Evolutionary conservation across 2,797 vertebrate genomes (phyloP), one percentile per base, ranked within the genome.

Genomic region (Chloroceryle inda): DNA sequence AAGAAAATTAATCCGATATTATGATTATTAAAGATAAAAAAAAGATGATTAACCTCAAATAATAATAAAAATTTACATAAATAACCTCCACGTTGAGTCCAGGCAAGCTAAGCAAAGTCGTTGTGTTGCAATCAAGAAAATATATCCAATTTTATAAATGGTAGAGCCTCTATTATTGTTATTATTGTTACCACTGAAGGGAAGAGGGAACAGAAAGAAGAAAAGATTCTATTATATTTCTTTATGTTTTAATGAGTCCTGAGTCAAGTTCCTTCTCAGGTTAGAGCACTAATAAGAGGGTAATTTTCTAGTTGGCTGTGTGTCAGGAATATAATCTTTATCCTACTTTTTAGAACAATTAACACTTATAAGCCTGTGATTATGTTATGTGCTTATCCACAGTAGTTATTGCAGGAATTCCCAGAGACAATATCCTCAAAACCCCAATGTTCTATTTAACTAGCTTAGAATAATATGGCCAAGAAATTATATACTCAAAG

Each of bases 311-410:
- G 45, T 9, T 90, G 83, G 67, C 64, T 90, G 22, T 11, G 3
- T 81, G 44, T 92, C 74, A 92, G 63, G 44, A 72, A 17, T 47
- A 78, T 72, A 77, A 78, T 16, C 56, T 64, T 75, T 73, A 88
- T 74, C 31, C 31, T 73, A 19, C 22, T 50, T 91, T 88, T 91
- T 56, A 68, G 50, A 79, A 55, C 45, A 94, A 91, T 84, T 95
- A 92, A 42, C 63, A 42, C 27, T 73, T 63, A 44, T 6, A 85
- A 78, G 83, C 37, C 24, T 69, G 53, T 72, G 71, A 88, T 85
- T 78, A 88, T 56, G 9, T 27, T 59, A 20, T 40, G 20, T 49
- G 45, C 22, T 91, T 24, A 86, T 67, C 68, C 45, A 45, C 44
- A 59, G 26, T 47, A 92, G 80, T 66, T 69, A 38, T n/a, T 62